phyloP scores from a whole-genome alignment of 1,140 invertebrate species.

The Philopotamus ludificatus region DNA sequence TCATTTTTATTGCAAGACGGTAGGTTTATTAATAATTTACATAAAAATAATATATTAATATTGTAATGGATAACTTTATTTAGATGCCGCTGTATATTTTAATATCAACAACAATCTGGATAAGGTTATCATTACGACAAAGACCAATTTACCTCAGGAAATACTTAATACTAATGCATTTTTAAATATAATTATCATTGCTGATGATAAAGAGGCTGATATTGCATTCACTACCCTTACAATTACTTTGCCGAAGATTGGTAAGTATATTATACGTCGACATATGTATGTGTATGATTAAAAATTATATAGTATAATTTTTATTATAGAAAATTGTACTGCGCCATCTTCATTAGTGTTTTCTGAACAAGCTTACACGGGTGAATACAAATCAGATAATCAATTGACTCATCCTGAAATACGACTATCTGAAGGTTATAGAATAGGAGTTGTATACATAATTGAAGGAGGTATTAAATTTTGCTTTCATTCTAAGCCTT shows the following conservation, averaged over 20 bases:
- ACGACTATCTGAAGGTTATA: too few species aligned
- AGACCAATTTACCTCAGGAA: not conserved
- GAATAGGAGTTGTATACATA: too few species aligned
- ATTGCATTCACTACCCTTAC: not conserved
- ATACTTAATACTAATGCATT: not conserved
- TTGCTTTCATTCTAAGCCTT: too few species aligned
- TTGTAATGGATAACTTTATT: not conserved
- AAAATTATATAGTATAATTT: too few species aligned
- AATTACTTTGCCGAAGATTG: constrained; percentile 4
- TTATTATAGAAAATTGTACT: too few species aligned
- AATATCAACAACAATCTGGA: not conserved
- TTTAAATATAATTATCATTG: not conserved
- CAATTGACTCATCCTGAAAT: too few species aligned
- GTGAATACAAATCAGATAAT: too few species aligned
- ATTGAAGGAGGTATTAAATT: too few species aligned
- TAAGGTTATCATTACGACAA: not conserved
- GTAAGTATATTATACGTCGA: too few species aligned
- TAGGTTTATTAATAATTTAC: not conserved
- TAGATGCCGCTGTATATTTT: not conserved
- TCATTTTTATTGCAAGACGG: not conserved
- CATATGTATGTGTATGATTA: too few species aligned
- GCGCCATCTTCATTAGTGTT: too few species aligned
- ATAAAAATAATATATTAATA: not conserved
- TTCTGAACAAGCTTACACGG: too few species aligned
- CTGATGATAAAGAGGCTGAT: not conserved